Evolutionary conservation across 2,797 vertebrate genomes (phyloP).

Genomic region (Gadopsis bispinosus): DNA sequence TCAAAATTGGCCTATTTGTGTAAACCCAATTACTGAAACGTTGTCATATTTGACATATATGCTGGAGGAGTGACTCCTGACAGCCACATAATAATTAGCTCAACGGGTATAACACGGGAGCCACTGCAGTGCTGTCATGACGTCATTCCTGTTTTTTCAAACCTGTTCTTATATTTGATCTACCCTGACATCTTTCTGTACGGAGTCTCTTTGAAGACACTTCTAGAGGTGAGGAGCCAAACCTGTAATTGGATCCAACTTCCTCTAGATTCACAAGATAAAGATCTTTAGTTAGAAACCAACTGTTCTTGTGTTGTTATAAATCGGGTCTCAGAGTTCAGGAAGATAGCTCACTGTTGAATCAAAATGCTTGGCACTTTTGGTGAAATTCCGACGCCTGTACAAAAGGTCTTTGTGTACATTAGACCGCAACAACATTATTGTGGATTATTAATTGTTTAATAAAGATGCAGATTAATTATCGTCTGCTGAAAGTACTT

Average conservation of each 20-base stretch:
- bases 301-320: not conserved
- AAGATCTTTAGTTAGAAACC: conserved; percentile 10
- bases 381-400: not conserved
- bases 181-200: not conserved
- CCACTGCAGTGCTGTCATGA: not conserved
- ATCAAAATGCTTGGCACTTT: not conserved
- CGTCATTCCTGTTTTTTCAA: not conserved
- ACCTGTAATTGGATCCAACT: conserved; percentile 8
- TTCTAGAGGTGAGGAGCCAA: not conserved
- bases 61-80: not conserved
- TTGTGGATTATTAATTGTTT: not conserved
- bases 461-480: not conserved
- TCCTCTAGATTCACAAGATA: conserved; percentile 5
- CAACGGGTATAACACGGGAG: not conserved
- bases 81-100: not conserved
- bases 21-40: not conserved
- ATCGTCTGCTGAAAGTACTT: conserved; percentile 2
- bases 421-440: not conserved
- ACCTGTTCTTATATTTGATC: not conserved
- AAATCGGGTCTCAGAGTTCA: not conserved
- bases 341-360: not conserved
- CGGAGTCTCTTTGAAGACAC: conserved; percentile 10
- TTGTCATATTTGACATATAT: not conserved
- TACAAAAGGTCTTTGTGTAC: not conserved
- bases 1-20: not conserved